Percentiles rank a stretch among this genome's conserved stretches.
These are phyloP conservation scores for Drosophila diplacantha DNA, from an alignment of 2,888 invertebrate genomes.

Conservation along the genomic window DNA sequence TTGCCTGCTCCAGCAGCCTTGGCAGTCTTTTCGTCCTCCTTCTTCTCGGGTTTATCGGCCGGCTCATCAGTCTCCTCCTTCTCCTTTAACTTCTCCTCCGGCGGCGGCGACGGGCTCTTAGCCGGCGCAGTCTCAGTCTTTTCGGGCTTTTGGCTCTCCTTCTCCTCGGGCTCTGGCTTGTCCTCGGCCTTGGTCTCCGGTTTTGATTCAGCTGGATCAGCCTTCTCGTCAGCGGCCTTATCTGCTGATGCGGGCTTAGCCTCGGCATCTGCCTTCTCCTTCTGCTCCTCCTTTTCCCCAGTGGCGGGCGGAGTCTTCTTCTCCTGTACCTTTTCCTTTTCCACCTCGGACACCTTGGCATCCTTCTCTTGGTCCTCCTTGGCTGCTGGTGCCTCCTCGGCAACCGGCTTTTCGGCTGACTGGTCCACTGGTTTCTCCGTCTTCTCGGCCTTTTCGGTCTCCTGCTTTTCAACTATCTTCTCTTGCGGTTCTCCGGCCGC, in stretches of 20 bases:
- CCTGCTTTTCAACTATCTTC: conserved; percentile 56
- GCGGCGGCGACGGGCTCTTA: conserved; percentile 9
- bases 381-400: conserved; percentile 4
- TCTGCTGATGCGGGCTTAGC: conserved; percentile 7
- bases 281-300: not conserved
- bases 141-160: conserved; percentile 34
- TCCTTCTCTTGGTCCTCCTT: conserved; percentile 27
- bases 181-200: conserved; percentile 28
- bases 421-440: conserved; percentile 32
- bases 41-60: conserved; percentile 18
- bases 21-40: conserved; percentile 24
- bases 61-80: conserved; percentile 10
- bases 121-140: conserved; percentile 48
- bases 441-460: conserved; percentile 51
- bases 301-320: conserved; percentile 9
- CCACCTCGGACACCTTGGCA: conserved; percentile 36
- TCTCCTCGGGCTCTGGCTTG: conserved; percentile 19
- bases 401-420: conserved; percentile 8
- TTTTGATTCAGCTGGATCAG: conserved; percentile 11
- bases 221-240: conserved; percentile 29
- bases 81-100: conserved; percentile 3
- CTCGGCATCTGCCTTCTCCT: conserved; percentile 10
- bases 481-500: conserved; percentile 27
- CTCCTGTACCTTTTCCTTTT: conserved; percentile 6
- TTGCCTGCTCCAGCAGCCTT: conserved; percentile 18